A percentile compares a stretch with the other conserved stretches of the same genome.
Conservation (phyloP, 2,797 vertebrate genomes). For the Margarornis squamiger region DNA sequence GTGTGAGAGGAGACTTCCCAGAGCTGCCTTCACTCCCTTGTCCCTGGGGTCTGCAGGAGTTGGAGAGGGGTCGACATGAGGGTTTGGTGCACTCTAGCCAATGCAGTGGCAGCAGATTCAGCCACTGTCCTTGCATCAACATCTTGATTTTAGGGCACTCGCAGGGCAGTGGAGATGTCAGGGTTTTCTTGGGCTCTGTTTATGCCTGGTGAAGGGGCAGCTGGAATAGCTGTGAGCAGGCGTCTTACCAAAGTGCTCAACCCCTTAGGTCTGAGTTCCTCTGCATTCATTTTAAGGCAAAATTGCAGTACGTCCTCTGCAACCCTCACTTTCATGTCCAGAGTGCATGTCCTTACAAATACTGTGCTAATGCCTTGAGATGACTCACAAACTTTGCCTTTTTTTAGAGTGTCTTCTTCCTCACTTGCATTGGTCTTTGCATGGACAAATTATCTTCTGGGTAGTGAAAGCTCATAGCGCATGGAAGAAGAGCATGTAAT, state of each 20-base stretch:
- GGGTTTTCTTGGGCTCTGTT: neutral
- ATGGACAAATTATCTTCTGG: neutral
- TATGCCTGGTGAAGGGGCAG: neutral
- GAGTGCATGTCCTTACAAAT: neutral
- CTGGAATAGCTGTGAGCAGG: neutral
- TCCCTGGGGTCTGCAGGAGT: neutral
- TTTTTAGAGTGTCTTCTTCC: neutral
- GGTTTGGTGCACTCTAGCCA: rapidly evolving
- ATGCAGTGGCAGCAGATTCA: rapidly evolving
- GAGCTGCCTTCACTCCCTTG: rapidly evolving
- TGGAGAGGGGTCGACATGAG: rapidly evolving
- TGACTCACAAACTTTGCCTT: neutral
- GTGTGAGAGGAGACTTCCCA: neutral
- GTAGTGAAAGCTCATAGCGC: neutral
- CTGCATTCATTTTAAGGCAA: neutral
- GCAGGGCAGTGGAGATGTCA: neutral
- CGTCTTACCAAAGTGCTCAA: rapidly evolving
- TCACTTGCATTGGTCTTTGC: neutral
- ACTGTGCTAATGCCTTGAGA: neutral
- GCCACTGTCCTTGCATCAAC: rapidly evolving
- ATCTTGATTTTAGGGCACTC: neutral
- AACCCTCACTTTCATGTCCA: neutral
- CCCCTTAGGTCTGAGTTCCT: rapidly evolving
- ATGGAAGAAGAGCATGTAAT: neutral
- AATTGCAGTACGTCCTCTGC: neutral